These are phyloP conservation scores for Pararge aegeria DNA, from an alignment of 1,140 invertebrate genomes.

Conservation along the genomic window DNA sequence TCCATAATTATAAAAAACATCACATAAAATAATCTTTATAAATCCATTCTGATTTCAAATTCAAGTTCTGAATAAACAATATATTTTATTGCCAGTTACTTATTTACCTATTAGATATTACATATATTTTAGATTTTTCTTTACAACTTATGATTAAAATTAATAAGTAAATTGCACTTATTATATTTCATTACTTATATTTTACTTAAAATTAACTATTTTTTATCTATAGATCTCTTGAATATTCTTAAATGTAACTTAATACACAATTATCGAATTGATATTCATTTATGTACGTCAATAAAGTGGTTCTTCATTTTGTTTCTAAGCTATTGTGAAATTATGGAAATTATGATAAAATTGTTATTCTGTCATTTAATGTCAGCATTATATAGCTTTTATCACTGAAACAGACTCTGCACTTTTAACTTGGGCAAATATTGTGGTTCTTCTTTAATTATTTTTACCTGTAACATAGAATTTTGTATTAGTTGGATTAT, in stretches of 20 bases:
- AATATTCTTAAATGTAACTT: slow-evolving; percentile 19
- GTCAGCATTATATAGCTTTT: slow-evolving; percentile 18
- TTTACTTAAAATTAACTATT: slow-evolving; percentile 39
- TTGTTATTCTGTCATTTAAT: slow-evolving; percentile 6
- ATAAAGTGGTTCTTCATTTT: slow-evolving; percentile 11
- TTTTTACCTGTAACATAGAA: slow-evolving; percentile 53
- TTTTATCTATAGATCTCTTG: slow-evolving; percentile 29
- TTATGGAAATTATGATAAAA: slow-evolving; percentile 16
- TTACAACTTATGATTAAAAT: slow-evolving; percentile 21
- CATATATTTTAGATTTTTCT: slow-evolving; percentile 17
- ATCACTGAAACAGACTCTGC: slow-evolving; percentile 69
- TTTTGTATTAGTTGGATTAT: not conserved
- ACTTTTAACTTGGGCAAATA: slow-evolving; percentile 66
- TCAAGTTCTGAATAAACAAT: not conserved
- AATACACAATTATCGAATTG: slow-evolving; percentile 15
- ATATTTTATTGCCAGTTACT: slow-evolving; percentile 12
- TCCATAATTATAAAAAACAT: not conserved
- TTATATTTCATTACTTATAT: slow-evolving; percentile 15
- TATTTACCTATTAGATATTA: not conserved
- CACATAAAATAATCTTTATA: not conserved
- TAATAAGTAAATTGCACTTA: slow-evolving; percentile 43
- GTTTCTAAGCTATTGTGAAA: slow-evolving; percentile 12
- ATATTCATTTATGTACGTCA: slow-evolving; percentile 18
- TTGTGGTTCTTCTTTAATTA: slow-evolving; percentile 55
- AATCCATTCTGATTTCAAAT: no score